phyloP scores from a whole-genome alignment of 1,140 invertebrate genomes.

The Antheraea pernyi region DNA sequence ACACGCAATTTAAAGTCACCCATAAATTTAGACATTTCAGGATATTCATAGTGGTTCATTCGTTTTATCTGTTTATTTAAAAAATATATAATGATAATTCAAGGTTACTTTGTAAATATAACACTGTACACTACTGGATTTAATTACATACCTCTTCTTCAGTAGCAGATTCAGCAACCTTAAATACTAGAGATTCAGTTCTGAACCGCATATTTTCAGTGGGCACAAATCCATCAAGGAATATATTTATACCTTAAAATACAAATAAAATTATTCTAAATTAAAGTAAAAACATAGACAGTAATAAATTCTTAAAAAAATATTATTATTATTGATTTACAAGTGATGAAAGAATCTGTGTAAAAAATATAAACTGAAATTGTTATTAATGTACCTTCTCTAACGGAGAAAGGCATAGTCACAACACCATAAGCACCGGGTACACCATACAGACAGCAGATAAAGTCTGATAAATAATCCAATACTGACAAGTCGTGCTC shows the following conservation, averaged over 20 bases:
- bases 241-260: constrained; percentile 96
- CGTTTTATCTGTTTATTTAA: constrained; percentile 83
- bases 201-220: constrained; percentile 99
- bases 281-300: not conserved
- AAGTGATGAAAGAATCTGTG: not conserved
- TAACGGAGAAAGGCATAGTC: constrained; percentile 99
- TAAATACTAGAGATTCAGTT: constrained; percentile 97
- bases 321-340: too few species aligned
- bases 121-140: not conserved
- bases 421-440: constrained; percentile 99
- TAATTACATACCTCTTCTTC: constrained; percentile 91
- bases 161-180: constrained; percentile 98
- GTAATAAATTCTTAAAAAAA: too few species aligned
- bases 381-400: constrained; percentile 87
- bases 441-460: constrained; percentile 98
- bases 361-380: not conserved
- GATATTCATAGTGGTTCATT: constrained; percentile 98
- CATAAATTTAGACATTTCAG: constrained; percentile 91
- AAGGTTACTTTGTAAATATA: not conserved
- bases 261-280: constrained; percentile 16
- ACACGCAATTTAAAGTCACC: constrained; percentile 92
- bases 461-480: constrained; percentile 99
- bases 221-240: constrained; percentile 99
- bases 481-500: constrained; percentile 99
- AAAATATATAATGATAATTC: not conserved